phyloP scores from a whole-genome alignment of 1,140 invertebrate genomes.

The Stegodyphus mimosarum region DNA sequence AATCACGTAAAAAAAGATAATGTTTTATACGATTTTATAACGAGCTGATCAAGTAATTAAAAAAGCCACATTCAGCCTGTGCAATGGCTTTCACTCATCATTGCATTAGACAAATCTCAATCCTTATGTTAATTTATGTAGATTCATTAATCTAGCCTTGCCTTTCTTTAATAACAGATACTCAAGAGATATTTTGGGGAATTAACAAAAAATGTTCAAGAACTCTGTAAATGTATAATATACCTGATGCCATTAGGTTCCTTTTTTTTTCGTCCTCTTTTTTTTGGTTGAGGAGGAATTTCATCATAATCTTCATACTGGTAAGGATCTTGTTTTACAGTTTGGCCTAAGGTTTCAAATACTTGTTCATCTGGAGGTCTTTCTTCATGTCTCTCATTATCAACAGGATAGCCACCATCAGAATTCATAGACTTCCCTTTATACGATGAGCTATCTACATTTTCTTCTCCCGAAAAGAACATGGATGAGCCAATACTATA shows the following conservation, averaged over 20 bases:
- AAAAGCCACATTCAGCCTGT: too few relatives aligned
- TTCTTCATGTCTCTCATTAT: conserved; percentile 51
- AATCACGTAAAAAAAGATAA: too few relatives aligned
- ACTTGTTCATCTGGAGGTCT: conserved; percentile 48
- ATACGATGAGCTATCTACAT: conserved; percentile 56
- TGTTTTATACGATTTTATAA: too few relatives aligned
- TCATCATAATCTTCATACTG: conserved; percentile 60
- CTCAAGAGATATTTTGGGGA: too few relatives aligned
- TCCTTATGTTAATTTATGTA: too few relatives aligned
- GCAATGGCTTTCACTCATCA: too few relatives aligned
- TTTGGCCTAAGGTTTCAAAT: conserved; percentile 57
- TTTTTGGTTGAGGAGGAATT: conserved; percentile 53
- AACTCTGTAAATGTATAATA: neutral
- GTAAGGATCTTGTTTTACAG: conserved; percentile 52
- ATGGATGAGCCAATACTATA: conserved; percentile 57
- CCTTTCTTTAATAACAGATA: too few relatives aligned
- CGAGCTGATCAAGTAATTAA: too few relatives aligned
- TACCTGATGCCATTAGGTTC: conserved; percentile 55
- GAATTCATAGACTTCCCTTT: conserved; percentile 52
- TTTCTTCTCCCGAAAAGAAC: conserved; percentile 47
- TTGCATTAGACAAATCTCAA: too few relatives aligned
- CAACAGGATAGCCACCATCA: conserved; percentile 45
- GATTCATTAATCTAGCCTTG: too few relatives aligned
- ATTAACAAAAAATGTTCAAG: too few relatives aligned
- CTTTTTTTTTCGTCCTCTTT: conserved; percentile 52